Evolutionary conservation across 2,888 invertebrate species (phyloP), one percentile per base, ranked within the genome.

Genomic region (Andrena bucephala): DNA sequence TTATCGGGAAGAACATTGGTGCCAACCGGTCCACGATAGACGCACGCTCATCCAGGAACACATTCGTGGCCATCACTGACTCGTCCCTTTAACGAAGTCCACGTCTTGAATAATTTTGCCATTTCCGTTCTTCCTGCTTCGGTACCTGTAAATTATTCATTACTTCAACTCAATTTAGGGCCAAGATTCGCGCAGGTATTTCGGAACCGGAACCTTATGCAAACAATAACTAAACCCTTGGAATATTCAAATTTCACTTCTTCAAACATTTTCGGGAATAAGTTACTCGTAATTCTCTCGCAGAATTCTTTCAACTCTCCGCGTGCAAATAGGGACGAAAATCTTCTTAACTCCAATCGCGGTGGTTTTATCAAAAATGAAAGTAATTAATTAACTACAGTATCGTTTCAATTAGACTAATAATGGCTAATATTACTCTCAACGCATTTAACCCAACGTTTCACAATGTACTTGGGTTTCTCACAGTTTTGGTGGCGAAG

Each of bases 31-130:
- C 62, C 66, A 52, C 13, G 48, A 62, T 48, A 63, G 69, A 48
- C 54, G 57, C 66, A 67, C 57, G 29, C 27, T 77, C 73, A 70
- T 68, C 72, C 81, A 50, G 60, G 60, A 59, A 59, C 76, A 52
- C 31, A 31, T 48, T 66, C 67, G 16, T 65, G 20, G 1, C 42
- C 62, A 59, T 42, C 52, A 42, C 42, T 70, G 62, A 36, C 60
- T 78, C 54, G 33, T 16, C n/a, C 52, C 42, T 48, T 63, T 31
- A 33, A 24, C 13, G 36, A 16, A 29, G 5, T 62, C 33, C 59
- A 65, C 2, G 2, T 24, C n/a, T 66, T 3, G 36, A 69, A 27
- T 48, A 65, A 33, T 54, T 62, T 13, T 54, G 33, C 4, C 33
- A 10, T 29, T 62, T 50, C 5, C 60, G 4, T 20, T 24, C 24